These are phyloP conservation scores for Progne subis DNA, from an alignment of 2,113 vertebrate species.

Conservation along the genomic window DNA sequence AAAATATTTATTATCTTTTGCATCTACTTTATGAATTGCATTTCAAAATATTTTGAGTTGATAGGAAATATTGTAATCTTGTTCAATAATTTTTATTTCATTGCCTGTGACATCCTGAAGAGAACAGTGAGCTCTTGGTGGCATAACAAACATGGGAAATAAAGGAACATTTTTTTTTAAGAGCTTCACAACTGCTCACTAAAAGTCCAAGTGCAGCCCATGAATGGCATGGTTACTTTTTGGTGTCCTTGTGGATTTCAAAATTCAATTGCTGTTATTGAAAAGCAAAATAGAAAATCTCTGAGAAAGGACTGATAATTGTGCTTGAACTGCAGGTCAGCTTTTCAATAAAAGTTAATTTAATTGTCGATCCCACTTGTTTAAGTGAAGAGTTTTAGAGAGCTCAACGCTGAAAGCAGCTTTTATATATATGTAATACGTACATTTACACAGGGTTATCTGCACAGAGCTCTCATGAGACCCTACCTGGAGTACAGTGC, in stretches of 20 bases:
- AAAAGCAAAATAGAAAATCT: conserved; percentile 8
- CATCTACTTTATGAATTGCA: neutral
- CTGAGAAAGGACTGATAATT: conserved; percentile 13
- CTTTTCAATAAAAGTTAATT: conserved; percentile 8
- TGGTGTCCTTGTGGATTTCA: neutral
- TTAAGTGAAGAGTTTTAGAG: neutral
- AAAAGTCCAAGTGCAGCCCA: neutral
- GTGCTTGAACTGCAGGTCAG: neutral
- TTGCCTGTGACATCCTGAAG: neutral
- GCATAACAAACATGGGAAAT: neutral
- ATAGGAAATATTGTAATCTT: neutral
- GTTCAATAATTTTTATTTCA: neutral
- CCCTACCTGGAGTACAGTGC: neutral
- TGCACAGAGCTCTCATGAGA: neutral
- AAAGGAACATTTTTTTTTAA: neutral
- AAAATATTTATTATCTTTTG: neutral
- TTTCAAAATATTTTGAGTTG: neutral
- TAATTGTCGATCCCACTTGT: neutral
- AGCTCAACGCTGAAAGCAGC: neutral
- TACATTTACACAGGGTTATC: neutral
- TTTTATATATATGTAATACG: neutral
- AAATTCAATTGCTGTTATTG: neutral
- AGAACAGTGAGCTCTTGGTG: neutral
- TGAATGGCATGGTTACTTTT: neutral
- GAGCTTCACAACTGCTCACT: neutral